Evolutionary conservation across 2,797 vertebrate genomes (phyloP), one percentile per base, ranked within the genome.

Genomic region (Hoplostethus mediterraneus): DNA sequence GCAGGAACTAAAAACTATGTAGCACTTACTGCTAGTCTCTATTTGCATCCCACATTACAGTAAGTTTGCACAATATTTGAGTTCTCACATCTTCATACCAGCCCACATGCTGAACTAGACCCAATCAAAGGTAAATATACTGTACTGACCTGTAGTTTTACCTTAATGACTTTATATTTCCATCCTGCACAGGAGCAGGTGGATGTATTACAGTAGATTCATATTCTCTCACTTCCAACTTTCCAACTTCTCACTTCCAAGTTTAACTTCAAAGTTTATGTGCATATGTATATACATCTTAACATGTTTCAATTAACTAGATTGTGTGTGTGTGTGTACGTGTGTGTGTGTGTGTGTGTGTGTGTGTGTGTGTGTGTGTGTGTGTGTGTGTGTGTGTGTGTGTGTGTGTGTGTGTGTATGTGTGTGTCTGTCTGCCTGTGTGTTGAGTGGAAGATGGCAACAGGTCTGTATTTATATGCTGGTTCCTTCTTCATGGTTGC

Each of bases 401-500:
- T 47, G 58, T 45, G 58, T 47, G 58, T 47, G 40, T 30, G 21
- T 62, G 25, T n/a, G 14, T 33, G 25, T 9, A 25, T 48, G 25
- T 64, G 58, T 51, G 56, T 66, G 25, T 44, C 45, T 58, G 42
- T 63, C 45, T 53, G 44, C 63, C 44, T 57, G 31, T 61, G 49
- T 58, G 14, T 58, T n/a, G 54, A 31, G 66, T 75, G 59, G 72
- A 82, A 75, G 82, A 83, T 52, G 57, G 86, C 84, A 93, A 91
- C 87, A 91, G 87, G 88, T 92, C 72, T 79, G 67, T 80, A 84
- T 85, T 88, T 62, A 63, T 83, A 58, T 60, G 42, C 63, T 36
- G 28, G 60, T 73, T 87, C 75, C 68, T 76, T 72, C 71, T 81
- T 55, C 79, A 57, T 31, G 68, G 91, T 94, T 93, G 88, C 91